Percentiles rank a stretch among this genome's conserved stretches.
These are phyloP conservation scores for Anoplopoma fimbria DNA, from an alignment of 2,113 vertebrate genomes.

Conservation along the genomic window DNA sequence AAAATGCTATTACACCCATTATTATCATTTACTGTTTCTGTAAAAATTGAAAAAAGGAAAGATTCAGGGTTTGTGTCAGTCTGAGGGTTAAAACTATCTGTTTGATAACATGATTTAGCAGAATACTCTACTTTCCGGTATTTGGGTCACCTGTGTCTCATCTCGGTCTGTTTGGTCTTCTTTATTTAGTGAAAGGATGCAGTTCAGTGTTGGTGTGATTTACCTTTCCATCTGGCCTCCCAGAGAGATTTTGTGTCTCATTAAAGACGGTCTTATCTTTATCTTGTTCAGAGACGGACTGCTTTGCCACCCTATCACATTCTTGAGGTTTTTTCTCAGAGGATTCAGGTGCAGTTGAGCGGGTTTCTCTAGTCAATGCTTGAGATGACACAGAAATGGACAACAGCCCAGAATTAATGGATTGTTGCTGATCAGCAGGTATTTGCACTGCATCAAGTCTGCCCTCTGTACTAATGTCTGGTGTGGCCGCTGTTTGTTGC, in stretches of 20 bases:
- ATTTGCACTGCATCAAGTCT: too few relatives aligned
- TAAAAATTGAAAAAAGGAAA: background rate
- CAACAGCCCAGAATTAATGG: background rate
- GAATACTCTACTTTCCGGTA: background rate
- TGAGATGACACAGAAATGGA: background rate
- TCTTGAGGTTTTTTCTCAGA: background rate
- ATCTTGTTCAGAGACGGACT: background rate
- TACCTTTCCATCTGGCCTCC: background rate
- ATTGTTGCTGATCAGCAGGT: fast-evolving
- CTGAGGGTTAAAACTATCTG: background rate
- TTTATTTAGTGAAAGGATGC: background rate
- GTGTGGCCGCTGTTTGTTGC: background rate
- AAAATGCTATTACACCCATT: background rate
- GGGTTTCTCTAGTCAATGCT: background rate
- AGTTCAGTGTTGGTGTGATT: background rate
- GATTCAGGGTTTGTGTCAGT: background rate
- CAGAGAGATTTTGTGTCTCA: background rate
- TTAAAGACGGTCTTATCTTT: fast-evolving
- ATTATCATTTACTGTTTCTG: background rate
- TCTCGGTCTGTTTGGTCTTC: background rate
- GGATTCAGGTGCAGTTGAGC: background rate
- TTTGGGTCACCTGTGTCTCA: background rate
- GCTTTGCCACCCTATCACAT: fast-evolving
- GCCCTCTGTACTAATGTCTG: fast-evolving
- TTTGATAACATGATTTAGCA: background rate